Evolutionary conservation across 2,888 invertebrate species (phyloP), one percentile per base, ranked within the genome.

Genomic region (Rhabditophanes sp.): DNA sequence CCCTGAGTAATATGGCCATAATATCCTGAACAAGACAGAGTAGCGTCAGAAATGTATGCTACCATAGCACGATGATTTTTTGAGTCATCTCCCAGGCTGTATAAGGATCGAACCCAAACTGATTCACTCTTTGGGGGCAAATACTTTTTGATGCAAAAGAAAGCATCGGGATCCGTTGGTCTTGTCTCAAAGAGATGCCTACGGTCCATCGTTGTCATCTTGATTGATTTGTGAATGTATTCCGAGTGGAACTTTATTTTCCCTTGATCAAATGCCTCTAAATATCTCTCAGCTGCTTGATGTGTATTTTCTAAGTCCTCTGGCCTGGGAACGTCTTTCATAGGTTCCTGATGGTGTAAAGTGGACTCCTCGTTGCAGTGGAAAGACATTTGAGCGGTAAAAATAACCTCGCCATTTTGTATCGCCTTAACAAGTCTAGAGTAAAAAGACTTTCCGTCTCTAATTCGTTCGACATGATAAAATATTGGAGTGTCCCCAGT

Each of bases 381-480:
- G 36, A 58, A 59, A 3, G 53, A 54, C 20, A 59, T 47, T 36
- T 50, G 47, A 11, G 47, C 42, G 3, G 66, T 66, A 45, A 67
- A 65, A 16, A 69, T 65, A 11, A 64, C 52, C 15, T 58, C 43
- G 2, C 66, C 68, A 26, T 66, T 57, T 42, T 69, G 69, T 6
- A 64, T 51, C 1, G 69, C 69, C 39, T 67, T 67, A 20, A 69
- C 66, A 16, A 57, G 46, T 3, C 69, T 56, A 26, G 65, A 65
- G 25, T 56, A 45, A 44, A 67, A 69, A 17, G 65, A 66, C 5
- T 51, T 46, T 9, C 69, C 69, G 46, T 68, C 67, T 4, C 69
- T 44, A 2, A 65, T 62, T 4, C 65, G 53, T 33, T 67, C 67
- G 17, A 69, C 68, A 38, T 65, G 59, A 44, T 68, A 69, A 22